These are phyloP conservation scores for Eulemur macaco DNA, from an alignment of 2,113 vertebrate species.

Conservation along the genomic window DNA sequence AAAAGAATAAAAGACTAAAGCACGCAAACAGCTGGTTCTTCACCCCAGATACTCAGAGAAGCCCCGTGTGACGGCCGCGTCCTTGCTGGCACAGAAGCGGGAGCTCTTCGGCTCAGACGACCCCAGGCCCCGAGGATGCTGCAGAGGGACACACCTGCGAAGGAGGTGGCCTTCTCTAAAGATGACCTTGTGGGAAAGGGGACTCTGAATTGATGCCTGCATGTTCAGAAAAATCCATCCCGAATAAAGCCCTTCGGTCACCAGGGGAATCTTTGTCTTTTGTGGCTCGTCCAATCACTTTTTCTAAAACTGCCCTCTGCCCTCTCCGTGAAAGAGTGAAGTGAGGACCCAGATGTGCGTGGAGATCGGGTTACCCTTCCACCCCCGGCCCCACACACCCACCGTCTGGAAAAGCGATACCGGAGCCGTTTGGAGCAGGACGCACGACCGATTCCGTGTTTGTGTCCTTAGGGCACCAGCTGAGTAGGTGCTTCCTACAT, in stretches of 20 bases:
- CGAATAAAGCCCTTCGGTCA: not conserved
- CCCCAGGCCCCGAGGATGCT: not conserved
- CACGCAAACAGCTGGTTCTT: not conserved
- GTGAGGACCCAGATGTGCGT: not conserved
- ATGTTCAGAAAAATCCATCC: too few relatives aligned
- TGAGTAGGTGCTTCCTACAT: not conserved
- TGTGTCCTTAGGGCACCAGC: not conserved
- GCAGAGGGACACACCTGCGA: too few relatives aligned
- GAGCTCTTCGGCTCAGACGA: rapidly evolving
- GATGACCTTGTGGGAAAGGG: not conserved
- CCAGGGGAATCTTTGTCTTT: not conserved
- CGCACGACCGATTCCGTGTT: rapidly evolving
- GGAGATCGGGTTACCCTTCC: not conserved
- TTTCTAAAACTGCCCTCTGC: not conserved
- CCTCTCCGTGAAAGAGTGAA: not conserved
- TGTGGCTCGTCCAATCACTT: not conserved
- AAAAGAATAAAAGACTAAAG: not conserved
- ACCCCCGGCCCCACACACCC: too few relatives aligned
- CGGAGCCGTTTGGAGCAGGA: not conserved
- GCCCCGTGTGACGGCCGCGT: rapidly evolving
- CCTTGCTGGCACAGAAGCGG: rapidly evolving
- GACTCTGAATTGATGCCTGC: rapidly evolving
- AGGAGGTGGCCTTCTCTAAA: not conserved
- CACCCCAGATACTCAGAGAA: not conserved
- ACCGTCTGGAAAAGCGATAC: not conserved